Conservation (phyloP, 2,113 vertebrate species). For the Danio rerio region DNA sequence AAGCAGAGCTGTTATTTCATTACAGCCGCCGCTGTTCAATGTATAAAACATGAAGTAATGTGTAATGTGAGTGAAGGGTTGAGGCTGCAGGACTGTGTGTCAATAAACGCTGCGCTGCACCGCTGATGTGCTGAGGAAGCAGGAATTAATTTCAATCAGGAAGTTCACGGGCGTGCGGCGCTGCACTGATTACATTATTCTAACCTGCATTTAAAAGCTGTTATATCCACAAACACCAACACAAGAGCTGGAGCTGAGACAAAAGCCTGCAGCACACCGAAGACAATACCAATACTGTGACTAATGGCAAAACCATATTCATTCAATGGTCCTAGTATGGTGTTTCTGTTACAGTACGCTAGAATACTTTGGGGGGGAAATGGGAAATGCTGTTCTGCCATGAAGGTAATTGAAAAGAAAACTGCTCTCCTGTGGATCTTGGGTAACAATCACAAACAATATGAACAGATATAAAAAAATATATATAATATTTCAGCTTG, state of each 20-base stretch:
- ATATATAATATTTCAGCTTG: too few species aligned
- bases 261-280: not conserved
- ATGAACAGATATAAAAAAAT: too few species aligned
- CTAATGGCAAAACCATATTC: too few species aligned
- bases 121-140: slow-evolving; percentile 74
- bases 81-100: slow-evolving; percentile 54
- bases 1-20: slow-evolving; percentile 75
- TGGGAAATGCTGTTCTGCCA: not conserved
- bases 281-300: not conserved
- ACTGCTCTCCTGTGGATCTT: not conserved
- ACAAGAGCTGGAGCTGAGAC: slow-evolving; percentile 42
- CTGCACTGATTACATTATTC: slow-evolving; percentile 64
- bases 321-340: too few species aligned
- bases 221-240: slow-evolving; percentile 34
- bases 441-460: not conserved
- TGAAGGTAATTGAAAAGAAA: not conserved
- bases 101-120: slow-evolving; percentile 59
- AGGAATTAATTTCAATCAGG: slow-evolving; percentile 79
- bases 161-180: slow-evolving; percentile 61
- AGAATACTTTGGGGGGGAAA: too few species aligned
- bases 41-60: slow-evolving; percentile 80
- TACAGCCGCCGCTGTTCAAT: slow-evolving; percentile 66
- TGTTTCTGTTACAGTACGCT: too few species aligned
- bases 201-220: slow-evolving; percentile 57
- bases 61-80: slow-evolving; percentile 66